Evolutionary conservation across 2,113 vertebrate genomes (phyloP).

Genomic region (Stercorarius parasiticus): DNA sequence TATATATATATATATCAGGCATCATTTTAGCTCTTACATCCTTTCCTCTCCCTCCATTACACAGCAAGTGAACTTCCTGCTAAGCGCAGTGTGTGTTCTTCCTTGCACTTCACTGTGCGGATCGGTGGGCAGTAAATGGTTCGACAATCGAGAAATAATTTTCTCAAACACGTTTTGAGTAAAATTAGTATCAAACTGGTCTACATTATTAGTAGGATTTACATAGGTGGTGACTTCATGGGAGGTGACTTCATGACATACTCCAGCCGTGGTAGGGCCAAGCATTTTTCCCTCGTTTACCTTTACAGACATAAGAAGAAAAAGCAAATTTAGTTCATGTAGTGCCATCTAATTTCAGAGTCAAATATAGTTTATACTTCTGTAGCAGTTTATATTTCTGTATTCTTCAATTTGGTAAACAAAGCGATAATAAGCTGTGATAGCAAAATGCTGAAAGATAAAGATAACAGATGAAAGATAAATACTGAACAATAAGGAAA

Average conservation of each 20-base stretch:
- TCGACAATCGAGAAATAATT: neutral
- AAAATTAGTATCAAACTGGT: neutral
- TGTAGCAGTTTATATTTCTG: neutral
- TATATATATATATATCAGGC: neutral
- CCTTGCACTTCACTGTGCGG: neutral
- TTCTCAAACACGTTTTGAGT: neutral
- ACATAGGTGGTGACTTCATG: neutral
- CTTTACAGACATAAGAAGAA: neutral
- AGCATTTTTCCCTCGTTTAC: neutral
- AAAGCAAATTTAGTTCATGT: neutral
- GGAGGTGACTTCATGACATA: neutral
- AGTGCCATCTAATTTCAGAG: neutral
- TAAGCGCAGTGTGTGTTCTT: neutral
- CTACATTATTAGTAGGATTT: neutral
- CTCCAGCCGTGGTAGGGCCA: neutral
- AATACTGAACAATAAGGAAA: neutral
- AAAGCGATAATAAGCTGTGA: neutral
- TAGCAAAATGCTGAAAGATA: neutral
- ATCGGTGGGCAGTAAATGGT: neutral
- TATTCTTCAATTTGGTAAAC: neutral
- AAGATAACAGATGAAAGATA: neutral
- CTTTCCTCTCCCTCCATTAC: neutral
- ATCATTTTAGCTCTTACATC: neutral
- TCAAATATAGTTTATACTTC: neutral
- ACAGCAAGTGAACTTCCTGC: neutral